Evolutionary conservation across 2,888 invertebrate species (phyloP), one percentile per base, ranked within the genome.

Genomic region (Galerucella nymphaeae): DNA sequence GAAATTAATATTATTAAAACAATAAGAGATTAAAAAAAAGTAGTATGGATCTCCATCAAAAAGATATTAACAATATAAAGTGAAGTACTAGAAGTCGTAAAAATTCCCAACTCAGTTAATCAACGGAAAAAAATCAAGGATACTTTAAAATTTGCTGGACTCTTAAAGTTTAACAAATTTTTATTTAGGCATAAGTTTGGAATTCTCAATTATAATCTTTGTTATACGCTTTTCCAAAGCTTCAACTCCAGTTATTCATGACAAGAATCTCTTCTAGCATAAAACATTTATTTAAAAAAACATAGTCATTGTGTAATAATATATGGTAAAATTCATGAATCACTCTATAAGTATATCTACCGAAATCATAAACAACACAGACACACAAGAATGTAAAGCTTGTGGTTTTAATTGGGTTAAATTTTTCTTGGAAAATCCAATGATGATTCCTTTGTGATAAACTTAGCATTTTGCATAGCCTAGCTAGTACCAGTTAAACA

Each of bases 341-440:
- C 64, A 64, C 30, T 14, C 20, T 10, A 20, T 18, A 20, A 16
- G 57, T 57, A 16, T 57, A 20, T 18, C 30, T 8, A 30, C 30
- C 16, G 45, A 63, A 63, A 63, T 45, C 50, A 64, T 63, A 48
- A 16, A 50, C 23, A 64, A 45, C 48, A 48, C 16, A 9, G n/a
- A 64, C 50, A 50, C 16, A 10, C 23, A 66, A 45, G 58, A 58
- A 66, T 66, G 58, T 66, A 58, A 62, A 41, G 58, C 16, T 66
- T 66, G 66, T 42, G 57, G 58, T 58, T 45, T 58, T 58, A 58
- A n/a, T 45, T 58, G 58, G 57, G 45, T 58, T 23, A 66, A 41
- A 58, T 66, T 57, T 66, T 57, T 66, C 58, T 58, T 58, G n/a
- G 58, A 58, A 58, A 66, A 58, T 45, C 55, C 16, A 1, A 18